A percentile compares a stretch with the other conserved stretches of the same genome.
phyloP scores from a whole-genome alignment of 2,888 invertebrate species.

The Dynastes maya region DNA sequence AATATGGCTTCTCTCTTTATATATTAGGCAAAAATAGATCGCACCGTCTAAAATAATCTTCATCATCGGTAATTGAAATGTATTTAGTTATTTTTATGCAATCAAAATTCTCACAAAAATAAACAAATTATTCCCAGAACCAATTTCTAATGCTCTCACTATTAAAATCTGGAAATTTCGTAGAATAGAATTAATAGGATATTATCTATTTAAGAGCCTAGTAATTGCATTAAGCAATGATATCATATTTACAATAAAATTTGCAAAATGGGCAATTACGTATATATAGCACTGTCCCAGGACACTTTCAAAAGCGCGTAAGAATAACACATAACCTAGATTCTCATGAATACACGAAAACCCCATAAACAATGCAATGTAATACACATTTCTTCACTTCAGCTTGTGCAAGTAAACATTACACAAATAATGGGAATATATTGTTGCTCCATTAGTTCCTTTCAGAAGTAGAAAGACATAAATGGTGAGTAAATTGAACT shows the following conservation, averaged over 20 bases:
- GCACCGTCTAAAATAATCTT: too few species aligned
- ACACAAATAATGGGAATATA: slow-evolving; percentile 49
- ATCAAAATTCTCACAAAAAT: too few species aligned
- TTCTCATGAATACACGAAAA: slow-evolving; percentile 40
- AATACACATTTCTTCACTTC: slow-evolving; percentile 48
- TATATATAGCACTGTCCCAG: neutral
- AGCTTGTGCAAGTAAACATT: slow-evolving; percentile 42
- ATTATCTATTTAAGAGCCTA: too few species aligned
- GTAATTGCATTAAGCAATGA: neutral
- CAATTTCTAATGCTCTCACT: too few species aligned
- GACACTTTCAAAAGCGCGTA: slow-evolving; percentile 31
- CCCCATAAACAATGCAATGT: slow-evolving; percentile 37
- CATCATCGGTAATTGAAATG: too few species aligned
- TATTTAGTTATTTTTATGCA: too few species aligned
- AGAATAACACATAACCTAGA: slow-evolving; percentile 30
- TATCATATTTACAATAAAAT: neutral
- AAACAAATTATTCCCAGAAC: too few species aligned
- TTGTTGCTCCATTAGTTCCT: slow-evolving; percentile 49
- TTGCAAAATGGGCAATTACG: neutral
- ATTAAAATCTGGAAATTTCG: too few species aligned
- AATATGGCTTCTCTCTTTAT: too few species aligned
- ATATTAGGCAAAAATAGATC: too few species aligned
- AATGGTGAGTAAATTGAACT: slow-evolving; percentile 29
- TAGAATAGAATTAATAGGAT: too few species aligned
- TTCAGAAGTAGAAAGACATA: slow-evolving; percentile 30